These are phyloP conservation scores for Scomberomorus guttatus DNA, from an alignment of 2,797 vertebrate species.

Conservation along the genomic window DNA sequence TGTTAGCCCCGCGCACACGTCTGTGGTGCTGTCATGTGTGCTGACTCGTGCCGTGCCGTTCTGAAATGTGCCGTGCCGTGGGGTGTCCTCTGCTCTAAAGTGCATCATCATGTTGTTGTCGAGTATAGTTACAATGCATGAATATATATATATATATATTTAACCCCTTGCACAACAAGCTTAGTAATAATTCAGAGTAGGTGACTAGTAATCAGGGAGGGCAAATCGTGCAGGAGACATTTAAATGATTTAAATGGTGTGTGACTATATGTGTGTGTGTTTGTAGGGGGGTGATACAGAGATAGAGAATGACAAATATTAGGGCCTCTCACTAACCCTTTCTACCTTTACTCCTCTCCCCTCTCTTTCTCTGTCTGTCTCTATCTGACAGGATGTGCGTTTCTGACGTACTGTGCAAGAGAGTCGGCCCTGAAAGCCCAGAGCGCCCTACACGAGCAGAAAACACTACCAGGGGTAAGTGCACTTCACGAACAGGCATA, in stretches of 20 bases:
- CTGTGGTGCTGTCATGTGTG: constrained; percentile 81
- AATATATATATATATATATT: constrained; percentile 34
- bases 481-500: constrained; percentile 53
- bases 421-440: constrained; percentile 94
- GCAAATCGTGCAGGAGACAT: constrained; percentile 23
- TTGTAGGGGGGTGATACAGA: constrained; percentile 39
- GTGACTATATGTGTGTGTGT: constrained; percentile 44
- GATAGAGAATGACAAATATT: constrained; percentile 53
- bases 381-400: constrained; percentile 82
- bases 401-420: constrained; percentile 91
- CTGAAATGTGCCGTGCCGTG: constrained; percentile 77
- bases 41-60: constrained; percentile 80
- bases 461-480: constrained; percentile 94
- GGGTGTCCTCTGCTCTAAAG: constrained; percentile 77
- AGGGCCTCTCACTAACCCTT: constrained; percentile 49
- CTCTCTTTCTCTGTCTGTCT: constrained; percentile 35
- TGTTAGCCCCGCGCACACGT: constrained; percentile 76
- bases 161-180: constrained; percentile 39
- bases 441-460: constrained; percentile 94
- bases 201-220: constrained; percentile 50
- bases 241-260: constrained; percentile 53
- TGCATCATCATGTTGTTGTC: constrained; percentile 72
- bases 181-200: constrained; percentile 38
- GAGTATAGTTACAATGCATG: constrained; percentile 72
- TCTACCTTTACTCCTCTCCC: constrained; percentile 25